phyloP scores from a whole-genome alignment of 2,113 vertebrate species.

The Peromyscus polionotus region DNA sequence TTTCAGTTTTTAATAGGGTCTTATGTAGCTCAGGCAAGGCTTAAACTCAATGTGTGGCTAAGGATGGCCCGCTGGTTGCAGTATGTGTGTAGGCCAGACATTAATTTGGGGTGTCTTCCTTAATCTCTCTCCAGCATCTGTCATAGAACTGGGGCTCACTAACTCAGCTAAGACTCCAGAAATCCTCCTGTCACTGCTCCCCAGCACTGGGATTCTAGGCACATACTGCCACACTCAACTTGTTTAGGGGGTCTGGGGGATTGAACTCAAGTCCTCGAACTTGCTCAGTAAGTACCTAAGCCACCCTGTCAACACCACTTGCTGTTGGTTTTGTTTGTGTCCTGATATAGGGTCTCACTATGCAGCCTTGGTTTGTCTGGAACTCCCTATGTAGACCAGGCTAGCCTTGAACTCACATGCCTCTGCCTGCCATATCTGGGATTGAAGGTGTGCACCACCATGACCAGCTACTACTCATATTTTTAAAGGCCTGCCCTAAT shows the following conservation, averaged over 20 bases:
- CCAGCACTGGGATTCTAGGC: background rate
- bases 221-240: background rate
- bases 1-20: background rate
- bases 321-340: background rate
- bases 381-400: background rate
- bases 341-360: background rate
- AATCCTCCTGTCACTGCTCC: background rate
- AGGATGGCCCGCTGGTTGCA: background rate
- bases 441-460: background rate
- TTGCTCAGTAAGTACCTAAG: background rate
- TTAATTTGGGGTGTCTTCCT: background rate
- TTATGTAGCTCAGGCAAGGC: background rate
- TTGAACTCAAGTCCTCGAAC: background rate
- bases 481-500: background rate
- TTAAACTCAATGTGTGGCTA: background rate
- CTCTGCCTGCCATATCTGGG: too few relatives aligned
- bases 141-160: background rate
- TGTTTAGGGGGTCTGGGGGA: background rate
- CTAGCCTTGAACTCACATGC: background rate
- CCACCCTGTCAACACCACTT: background rate
- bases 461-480: background rate
- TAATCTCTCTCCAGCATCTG: background rate
- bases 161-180: background rate
- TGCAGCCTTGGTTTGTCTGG: background rate
- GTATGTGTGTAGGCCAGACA: background rate